Evolutionary conservation across 2,888 invertebrate genomes (phyloP).

Genomic region (Lydus trimaculatus): DNA sequence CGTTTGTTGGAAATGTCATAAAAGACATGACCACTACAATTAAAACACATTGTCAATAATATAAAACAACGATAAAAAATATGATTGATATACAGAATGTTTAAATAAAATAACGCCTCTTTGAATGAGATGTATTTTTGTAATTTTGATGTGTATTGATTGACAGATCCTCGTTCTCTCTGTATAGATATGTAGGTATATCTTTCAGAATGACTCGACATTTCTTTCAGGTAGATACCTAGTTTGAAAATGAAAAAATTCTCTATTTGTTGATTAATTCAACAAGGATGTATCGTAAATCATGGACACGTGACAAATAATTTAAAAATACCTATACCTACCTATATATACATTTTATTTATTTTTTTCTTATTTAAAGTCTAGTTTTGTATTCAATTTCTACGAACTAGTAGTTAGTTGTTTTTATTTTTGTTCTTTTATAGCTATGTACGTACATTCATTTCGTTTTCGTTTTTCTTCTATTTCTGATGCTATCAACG

Average conservation of each 20-base stretch:
- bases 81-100: not conserved
- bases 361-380: not conserved
- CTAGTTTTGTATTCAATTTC: conserved; percentile 1
- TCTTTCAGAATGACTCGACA: not conserved
- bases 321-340: not conserved
- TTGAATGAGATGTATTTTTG: not conserved
- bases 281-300: not conserved
- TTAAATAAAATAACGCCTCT: not conserved
- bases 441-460: not conserved
- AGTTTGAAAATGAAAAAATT: not conserved
- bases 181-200: not conserved
- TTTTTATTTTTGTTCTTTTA: not conserved
- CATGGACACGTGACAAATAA: conserved; percentile 1
- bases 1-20: conserved; percentile 11
- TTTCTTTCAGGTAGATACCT: not conserved
- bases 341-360: not conserved
- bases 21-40: conserved; percentile 18
- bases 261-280: not conserved
- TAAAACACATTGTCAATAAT: conserved; percentile 16
- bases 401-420: not conserved
- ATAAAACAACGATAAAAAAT: not conserved
- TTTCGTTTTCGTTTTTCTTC: not conserved
- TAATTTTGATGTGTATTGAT: conserved; percentile 28
- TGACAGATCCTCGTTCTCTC: conserved; percentile 11
- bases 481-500: conserved; percentile 46